Evolutionary conservation across 1,140 invertebrate genomes (phyloP), one percentile per base, ranked within the genome.

Genomic region (Teleopsis dalmanni): DNA sequence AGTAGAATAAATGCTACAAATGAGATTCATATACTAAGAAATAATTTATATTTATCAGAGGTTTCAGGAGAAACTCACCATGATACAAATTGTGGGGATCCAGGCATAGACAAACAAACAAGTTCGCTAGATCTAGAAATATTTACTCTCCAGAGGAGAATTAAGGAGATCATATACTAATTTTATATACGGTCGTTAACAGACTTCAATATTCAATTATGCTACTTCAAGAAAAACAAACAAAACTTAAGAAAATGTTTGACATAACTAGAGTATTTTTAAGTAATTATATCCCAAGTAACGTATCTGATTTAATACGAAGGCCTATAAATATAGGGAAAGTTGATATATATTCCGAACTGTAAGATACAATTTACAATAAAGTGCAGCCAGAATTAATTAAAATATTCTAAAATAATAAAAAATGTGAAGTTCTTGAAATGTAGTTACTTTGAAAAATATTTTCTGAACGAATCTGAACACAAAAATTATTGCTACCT

Each of bases 291-390:
- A 2, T 50, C 29, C 11, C 22, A 13, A 35, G 26, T 11, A 38
- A 40, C 36, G 11, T 51, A 36, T 26, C 22, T 33, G 21, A 42
- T 25, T 47, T 51, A 11, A 33, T 51, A n/a, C n/a, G n/a, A 18
- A 25, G 37, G 37, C 11, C 33, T 36, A 41, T 51, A 9, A 40
- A 35, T 13, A 43, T 37, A 37, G 45, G 45, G 1, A 45, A 45
- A 38, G 29, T 48, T 7, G 49, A 37, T 11, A 51, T 51, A 16
- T 51, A 25, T 47, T 38, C 50, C 25, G 44, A 47, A 26, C 23
- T 47, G 2, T 23, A 47, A 13, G 50, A 47, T 42, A 25, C n/a
- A 5, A 35, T 18, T 14, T 51, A 51, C 27, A 47, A 51, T n/a
- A 19, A 47, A 3, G 10, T 47, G 21, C 50, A 51, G 26, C 14